Evolutionary conservation across 2,888 invertebrate genomes (phyloP), one percentile per base, ranked within the genome.

Genomic region (Pollenia angustigena): DNA sequence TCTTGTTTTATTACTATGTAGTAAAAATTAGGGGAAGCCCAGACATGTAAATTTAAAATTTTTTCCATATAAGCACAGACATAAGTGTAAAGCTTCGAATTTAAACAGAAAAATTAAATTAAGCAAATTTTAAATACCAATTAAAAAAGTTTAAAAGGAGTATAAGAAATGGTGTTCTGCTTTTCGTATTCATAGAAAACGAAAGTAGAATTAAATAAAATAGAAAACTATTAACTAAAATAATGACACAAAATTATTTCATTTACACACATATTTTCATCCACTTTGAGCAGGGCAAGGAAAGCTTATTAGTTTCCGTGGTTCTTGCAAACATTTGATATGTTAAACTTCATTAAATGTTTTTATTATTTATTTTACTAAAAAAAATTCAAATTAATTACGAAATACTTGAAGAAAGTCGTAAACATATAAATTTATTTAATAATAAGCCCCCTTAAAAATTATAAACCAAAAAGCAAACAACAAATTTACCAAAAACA

Each of bases 201-300:
- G 48, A 81, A 64, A 72, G 72, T 56, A 46, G 64, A 72, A 81
- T 23, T 12, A 58, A 69, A 68, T 60, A 48, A 54, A 56, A 54
- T 11, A 66, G 14, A 56, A 66, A 64, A 56, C 48, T 3, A 56
- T 78, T 62, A 56, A 56, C 56, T 48, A 9, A 48, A 68, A 54
- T 66, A 54, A 75, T 75, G 75, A 42, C 40, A 42, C 42, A 46
- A 44, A 46, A 56, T 11, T 11, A 56, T 76, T 23, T 14, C 23
- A 54, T n/a, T 16, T 16, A 16, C 62, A 44, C 16, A 56, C 44
- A 23, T 23, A 23, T 71, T 71, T 58, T 7, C 44, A 44, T 75
- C 64, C 44, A 56, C 54, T 78, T 76, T 44, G 10, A 23, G 18
- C 46, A 23, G n/a, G 11, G 11, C 16, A 56, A 48, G 56, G 12